Evolutionary conservation across 2,113 vertebrate genomes (phyloP).

Genomic region (Trochalopteron elliotii): DNA sequence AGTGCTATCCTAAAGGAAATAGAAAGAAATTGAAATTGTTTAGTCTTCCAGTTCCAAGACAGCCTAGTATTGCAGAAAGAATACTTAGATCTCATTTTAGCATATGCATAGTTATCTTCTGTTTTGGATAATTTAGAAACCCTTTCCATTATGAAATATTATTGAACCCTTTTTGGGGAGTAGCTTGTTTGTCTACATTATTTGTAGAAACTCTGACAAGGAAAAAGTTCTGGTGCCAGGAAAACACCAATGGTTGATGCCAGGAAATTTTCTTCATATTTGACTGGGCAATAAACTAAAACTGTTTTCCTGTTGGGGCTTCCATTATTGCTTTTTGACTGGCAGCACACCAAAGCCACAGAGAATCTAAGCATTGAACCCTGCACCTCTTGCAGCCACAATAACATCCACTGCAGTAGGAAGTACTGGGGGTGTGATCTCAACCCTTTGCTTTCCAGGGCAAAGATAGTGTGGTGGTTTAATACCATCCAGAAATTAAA

Average conservation of each 20-base stretch:
- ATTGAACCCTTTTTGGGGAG: background rate
- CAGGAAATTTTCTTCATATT: slow-evolving; percentile 39
- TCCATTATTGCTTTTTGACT: slow-evolving; percentile 32
- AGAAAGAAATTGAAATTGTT: background rate
- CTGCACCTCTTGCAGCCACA: background rate
- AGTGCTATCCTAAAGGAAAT: background rate
- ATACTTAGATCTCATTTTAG: background rate
- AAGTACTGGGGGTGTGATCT: background rate
- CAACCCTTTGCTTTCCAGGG: background rate
- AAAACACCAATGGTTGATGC: background rate
- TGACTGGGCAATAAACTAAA: slow-evolving; percentile 9
- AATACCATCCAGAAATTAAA: background rate
- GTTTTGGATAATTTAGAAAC: background rate
- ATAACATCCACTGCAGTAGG: background rate
- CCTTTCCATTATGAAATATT: background rate
- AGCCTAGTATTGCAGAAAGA: background rate
- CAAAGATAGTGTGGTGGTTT: background rate
- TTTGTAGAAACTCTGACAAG: background rate
- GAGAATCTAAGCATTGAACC: background rate
- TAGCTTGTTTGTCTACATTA: background rate
- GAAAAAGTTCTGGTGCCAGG: background rate
- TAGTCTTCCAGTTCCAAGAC: background rate
- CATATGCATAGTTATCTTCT: background rate
- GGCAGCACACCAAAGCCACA: slow-evolving; percentile 42
- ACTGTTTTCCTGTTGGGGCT: slow-evolving; percentile 37